Evolutionary conservation across 2,113 vertebrate genomes (phyloP).

Genomic region (Artemisiospiza belli): DNA sequence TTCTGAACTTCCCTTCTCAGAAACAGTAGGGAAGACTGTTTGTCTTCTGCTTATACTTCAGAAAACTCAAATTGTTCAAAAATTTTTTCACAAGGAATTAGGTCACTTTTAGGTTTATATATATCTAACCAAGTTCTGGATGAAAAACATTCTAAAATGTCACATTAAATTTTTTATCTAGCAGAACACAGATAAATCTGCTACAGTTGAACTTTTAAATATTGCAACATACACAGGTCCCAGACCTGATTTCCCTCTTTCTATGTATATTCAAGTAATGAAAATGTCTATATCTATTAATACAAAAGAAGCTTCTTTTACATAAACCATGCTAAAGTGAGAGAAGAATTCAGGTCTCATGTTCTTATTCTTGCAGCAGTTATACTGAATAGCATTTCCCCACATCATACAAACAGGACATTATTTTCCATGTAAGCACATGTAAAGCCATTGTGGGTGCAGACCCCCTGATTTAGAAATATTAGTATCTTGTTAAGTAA

Average conservation of each 20-base stretch:
- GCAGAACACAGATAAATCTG: neutral
- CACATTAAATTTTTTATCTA: neutral
- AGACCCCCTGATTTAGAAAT: conserved; percentile 11
- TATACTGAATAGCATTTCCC: neutral
- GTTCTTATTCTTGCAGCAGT: neutral
- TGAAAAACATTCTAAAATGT: neutral
- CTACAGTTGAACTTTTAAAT: neutral
- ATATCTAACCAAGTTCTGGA: neutral
- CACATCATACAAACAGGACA: neutral
- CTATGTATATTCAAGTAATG: neutral
- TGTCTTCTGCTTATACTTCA: neutral
- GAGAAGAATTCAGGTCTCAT: neutral
- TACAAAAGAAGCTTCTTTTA: neutral
- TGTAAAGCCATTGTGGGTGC: neutral
- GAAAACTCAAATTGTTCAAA: neutral
- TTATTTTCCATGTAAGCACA: neutral
- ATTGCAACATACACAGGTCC: neutral
- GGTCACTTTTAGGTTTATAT: neutral
- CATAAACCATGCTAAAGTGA: neutral
- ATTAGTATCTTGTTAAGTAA: conserved; percentile 15
- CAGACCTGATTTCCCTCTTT: neutral
- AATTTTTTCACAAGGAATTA: neutral
- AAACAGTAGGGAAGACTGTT: neutral
- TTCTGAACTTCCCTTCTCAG: neutral
- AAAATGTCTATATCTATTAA: neutral